Evolutionary conservation across 2,888 invertebrate species (phyloP).

Genomic region (Mythimna loreyi): DNA sequence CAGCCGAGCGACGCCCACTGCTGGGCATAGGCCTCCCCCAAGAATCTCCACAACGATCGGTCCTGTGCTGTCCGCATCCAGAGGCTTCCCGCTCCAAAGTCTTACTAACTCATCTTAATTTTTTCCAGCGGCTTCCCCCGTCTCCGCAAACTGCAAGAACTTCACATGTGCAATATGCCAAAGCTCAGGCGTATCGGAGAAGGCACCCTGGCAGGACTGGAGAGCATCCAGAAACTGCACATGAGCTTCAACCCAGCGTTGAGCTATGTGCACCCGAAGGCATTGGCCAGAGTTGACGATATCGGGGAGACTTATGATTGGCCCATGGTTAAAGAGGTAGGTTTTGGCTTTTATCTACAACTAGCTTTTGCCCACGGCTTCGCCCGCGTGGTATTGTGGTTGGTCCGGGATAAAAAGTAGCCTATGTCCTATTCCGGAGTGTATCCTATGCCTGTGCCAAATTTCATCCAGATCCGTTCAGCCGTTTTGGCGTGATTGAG

Average conservation of each 20-base stretch:
- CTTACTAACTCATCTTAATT: background rate
- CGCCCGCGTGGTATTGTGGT: too few relatives aligned
- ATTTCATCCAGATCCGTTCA: too few relatives aligned
- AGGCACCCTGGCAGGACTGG: slow-evolving; percentile 78
- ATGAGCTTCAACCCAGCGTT: slow-evolving; percentile 92
- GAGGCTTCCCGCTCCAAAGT: background rate
- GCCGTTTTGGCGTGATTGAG: too few relatives aligned
- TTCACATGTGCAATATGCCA: slow-evolving; percentile 93
- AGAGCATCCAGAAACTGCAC: slow-evolving; percentile 90
- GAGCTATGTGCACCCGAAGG: slow-evolving; percentile 90
- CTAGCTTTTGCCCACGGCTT: too few relatives aligned
- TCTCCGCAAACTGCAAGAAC: slow-evolving; percentile 91
- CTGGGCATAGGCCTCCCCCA: too few relatives aligned
- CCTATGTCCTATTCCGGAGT: too few relatives aligned
- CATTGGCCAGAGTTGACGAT: slow-evolving; percentile 89
- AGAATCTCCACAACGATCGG: too few relatives aligned
- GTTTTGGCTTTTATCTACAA: too few relatives aligned
- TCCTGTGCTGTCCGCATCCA: too few relatives aligned
- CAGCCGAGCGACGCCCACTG: too few relatives aligned
- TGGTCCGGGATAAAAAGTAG: too few relatives aligned
- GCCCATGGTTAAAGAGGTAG: slow-evolving; percentile 92
- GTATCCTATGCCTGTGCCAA: too few relatives aligned
- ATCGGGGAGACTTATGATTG: slow-evolving; percentile 90
- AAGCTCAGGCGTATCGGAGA: slow-evolving; percentile 91
- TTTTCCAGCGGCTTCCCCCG: slow-evolving; percentile 92